These are phyloP conservation scores for Griposia aprilina DNA, from an alignment of 2,888 invertebrate genomes.

Conservation along the genomic window DNA sequence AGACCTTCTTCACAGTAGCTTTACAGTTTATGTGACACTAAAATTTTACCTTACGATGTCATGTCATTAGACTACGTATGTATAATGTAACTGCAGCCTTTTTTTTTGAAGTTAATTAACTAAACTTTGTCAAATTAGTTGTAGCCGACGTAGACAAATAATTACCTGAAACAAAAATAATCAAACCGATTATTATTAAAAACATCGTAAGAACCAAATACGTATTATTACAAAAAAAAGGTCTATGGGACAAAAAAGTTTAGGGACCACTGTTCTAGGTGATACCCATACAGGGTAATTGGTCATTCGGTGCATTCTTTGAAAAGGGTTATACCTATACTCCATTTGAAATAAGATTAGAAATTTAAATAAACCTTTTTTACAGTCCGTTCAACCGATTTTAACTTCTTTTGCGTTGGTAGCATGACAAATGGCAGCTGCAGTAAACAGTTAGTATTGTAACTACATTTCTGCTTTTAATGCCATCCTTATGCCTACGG, in stretches of 20 bases:
- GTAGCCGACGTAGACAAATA: slow-evolving; percentile 3
- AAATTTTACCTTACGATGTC: slow-evolving; percentile 10
- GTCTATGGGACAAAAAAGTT: too few relatives aligned
- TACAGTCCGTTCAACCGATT: too few relatives aligned
- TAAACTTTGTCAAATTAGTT: neutral
- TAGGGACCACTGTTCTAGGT: neutral
- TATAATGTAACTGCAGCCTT: neutral
- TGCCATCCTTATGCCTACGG: too few relatives aligned
- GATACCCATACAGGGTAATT: neutral
- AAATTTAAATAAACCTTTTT: too few relatives aligned
- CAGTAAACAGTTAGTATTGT: too few relatives aligned
- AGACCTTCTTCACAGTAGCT: too few relatives aligned
- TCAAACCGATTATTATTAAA: neutral
- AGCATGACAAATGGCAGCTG: too few relatives aligned
- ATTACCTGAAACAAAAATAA: slow-evolving; percentile 8
- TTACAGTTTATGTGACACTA: slow-evolving; percentile 3
- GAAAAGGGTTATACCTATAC: neutral
- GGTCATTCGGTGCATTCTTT: neutral
- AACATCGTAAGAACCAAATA: neutral
- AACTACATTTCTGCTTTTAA: too few relatives aligned
- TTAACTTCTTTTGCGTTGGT: too few relatives aligned
- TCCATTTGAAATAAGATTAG: too few relatives aligned
- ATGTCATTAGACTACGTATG: slow-evolving; percentile 26
- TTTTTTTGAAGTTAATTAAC: neutral
- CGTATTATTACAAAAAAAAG: neutral